Percentiles rank a stretch among this genome's conserved stretches.
Conservation (phyloP, 92 coral and sea anemone genomes). For the Epizoanthus rinbou region DNA sequence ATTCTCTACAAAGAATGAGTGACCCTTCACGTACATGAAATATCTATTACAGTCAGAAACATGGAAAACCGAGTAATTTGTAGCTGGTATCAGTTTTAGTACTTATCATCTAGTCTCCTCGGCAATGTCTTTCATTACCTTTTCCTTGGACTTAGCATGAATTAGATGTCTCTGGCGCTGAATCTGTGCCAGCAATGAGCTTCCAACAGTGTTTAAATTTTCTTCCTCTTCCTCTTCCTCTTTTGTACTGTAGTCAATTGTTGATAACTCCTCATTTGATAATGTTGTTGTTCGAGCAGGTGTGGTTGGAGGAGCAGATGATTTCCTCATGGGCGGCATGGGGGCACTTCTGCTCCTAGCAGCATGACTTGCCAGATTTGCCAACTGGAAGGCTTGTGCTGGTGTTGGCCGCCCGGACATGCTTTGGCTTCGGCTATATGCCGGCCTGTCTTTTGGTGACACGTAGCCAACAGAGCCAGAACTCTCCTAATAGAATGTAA, state of each 20-base stretch:
- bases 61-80: too few species aligned
- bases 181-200: conserved; percentile 69
- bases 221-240: conserved; percentile 17
- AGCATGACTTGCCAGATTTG: conserved; percentile 86
- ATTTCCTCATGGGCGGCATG: conserved; percentile 88
- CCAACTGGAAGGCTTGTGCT: conserved; percentile 87
- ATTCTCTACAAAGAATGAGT: too few species aligned
- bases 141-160: conserved; percentile 47
- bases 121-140: conserved; percentile 41
- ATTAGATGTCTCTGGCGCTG: conserved; percentile 77
- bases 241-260: conserved; percentile 4
- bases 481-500: conserved; percentile 50
- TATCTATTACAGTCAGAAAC: too few species aligned
- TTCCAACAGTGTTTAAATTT: conserved; percentile 41
- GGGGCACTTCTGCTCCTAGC: conserved; percentile 93
- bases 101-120: conserved; percentile 45
- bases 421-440: conserved; percentile 81
- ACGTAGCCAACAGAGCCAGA: conserved; percentile 67
- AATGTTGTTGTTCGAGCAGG: conserved; percentile 60
- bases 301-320: conserved; percentile 77
- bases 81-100: neutral
- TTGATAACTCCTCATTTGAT: conserved; percentile 32
- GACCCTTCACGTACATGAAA: too few species aligned
- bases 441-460: conserved; percentile 58
- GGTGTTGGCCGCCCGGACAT: conserved; percentile 84